Evolutionary conservation across 2,113 vertebrate genomes (phyloP).

Genomic region (Tragelaphus imberbis): DNA sequence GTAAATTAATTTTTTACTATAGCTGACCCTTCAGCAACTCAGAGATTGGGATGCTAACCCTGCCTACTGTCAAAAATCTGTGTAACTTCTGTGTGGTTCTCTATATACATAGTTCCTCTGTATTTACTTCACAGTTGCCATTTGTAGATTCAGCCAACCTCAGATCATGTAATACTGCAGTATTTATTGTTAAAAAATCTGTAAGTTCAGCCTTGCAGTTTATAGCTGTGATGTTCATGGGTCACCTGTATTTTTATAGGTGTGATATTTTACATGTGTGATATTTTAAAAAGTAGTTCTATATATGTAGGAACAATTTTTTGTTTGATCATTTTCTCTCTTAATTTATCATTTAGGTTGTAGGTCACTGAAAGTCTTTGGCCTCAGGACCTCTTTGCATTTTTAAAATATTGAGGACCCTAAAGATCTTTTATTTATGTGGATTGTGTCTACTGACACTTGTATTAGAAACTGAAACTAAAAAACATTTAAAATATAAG

Average conservation of each 20-base stretch:
- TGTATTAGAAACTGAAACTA: conserved; percentile 18
- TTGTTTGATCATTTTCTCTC: neutral
- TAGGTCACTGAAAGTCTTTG: neutral
- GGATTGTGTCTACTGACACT: neutral
- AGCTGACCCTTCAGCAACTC: neutral
- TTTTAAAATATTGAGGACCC: neutral
- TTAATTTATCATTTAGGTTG: conserved; percentile 12
- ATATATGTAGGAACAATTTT: neutral
- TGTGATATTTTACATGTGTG: neutral
- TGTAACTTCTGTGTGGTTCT: neutral
- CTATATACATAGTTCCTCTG: neutral
- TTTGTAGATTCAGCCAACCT: neutral
- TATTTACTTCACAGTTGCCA: neutral
- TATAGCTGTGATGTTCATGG: neutral
- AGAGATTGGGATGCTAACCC: neutral
- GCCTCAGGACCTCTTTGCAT: neutral
- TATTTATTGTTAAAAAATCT: neutral
- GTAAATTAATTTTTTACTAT: neutral
- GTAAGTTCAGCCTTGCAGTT: neutral
- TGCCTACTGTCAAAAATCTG: neutral
- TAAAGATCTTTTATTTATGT: neutral
- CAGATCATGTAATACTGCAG: neutral
- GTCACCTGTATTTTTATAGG: neutral
- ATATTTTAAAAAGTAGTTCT: conserved; percentile 19
- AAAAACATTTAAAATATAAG: neutral